Evolutionary conservation across 2,113 vertebrate species (phyloP), one percentile per base, ranked within the genome.

Genomic region (Melanotaenia duboulayi): DNA sequence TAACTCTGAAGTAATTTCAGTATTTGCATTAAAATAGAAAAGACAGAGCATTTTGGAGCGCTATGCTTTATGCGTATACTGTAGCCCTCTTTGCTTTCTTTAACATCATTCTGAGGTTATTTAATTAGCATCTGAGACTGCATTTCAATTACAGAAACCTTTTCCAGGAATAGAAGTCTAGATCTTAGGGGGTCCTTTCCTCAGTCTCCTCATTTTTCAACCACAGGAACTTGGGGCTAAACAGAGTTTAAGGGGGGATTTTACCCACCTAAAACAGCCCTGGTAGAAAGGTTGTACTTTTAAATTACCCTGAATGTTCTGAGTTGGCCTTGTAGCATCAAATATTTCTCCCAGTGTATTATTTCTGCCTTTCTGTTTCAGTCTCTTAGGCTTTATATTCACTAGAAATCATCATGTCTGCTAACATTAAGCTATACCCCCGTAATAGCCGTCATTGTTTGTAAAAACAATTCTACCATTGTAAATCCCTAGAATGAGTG

Each of bases 1-100:
- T 61, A 68, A 44, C 66, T 71, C 62, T 68, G 51, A 69, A 75
- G 58, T 51, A 6, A 23, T 64, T 76, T 76, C 51, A 28, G 25
- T 62, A 62, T 49, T 24, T n/a, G 35, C 48, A 24, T 11, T 16
- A 25, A 40, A n/a, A 54, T n/a, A 39, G 25, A 40, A 6, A 35
- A 35, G 32, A 9, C 32, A 7, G 4, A 9, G 7, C 5, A 35
- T 35, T 5, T 6, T 35, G 8, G 32, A 1, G 32, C 1, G 8
- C 32, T 35, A 7, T 35, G 32, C 49, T 24, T 65, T 52, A 23
- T 14, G 52, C 39, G 50, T 65, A 51, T 39, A 51, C 23, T 65
- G 22, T 17, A 42, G 44, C n/a, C 11, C n/a, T 35, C 28, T 37
- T 69, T 28, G 57, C 11, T 35, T 23, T 13, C 7, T 24, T 49